Evolutionary conservation across 2,797 vertebrate genomes (phyloP), one percentile per base, ranked within the genome.

Genomic region (Taenioides sp.): DNA sequence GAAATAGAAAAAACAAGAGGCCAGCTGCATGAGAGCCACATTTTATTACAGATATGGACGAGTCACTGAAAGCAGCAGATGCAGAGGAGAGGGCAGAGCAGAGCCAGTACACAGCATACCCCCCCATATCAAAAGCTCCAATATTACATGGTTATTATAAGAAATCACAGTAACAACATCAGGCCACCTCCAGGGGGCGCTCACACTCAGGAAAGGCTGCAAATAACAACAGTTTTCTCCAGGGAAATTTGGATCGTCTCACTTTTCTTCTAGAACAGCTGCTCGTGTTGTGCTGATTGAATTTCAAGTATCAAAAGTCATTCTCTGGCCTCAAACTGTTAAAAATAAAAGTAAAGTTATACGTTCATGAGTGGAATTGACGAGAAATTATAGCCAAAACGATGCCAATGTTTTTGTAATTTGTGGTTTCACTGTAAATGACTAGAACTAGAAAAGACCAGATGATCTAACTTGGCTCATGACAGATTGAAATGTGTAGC

Each of bases 121-220:
- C 57, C 57, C 59, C 0, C 50, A 83, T 81, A 81, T 83, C 79
- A 86, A 86, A 86, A 82, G 84, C 81, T 78, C 75, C 54, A 67
- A 72, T 76, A 74, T 77, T 70, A 77, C 76, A 81, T 58, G 52
- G n/a, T 54, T 54, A 54, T n/a, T 72, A 68, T 81, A 74, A 80
- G 60, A 83, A 83, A 83, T 80, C 71, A 79, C 83, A 78, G 77
- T 76, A 69, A 76, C 69, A 18, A 71, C 71, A 71, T 40, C 3
- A 61, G 75, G 22, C 23, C 67, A 70, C 9, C 66, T 63, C 55
- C 70, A 54, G 74, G 62, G 34, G 0, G 67, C 31, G 47, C 59
- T 70, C 54, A 3, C 16, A 17, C 70, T 71, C 79, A 66, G 77
- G 14, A 22, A 47, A 69, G 80, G 74, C 73, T 52, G 71, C 72